phyloP scores from a whole-genome alignment of 1,140 invertebrate species.

The Leptinotarsa lineolata region DNA sequence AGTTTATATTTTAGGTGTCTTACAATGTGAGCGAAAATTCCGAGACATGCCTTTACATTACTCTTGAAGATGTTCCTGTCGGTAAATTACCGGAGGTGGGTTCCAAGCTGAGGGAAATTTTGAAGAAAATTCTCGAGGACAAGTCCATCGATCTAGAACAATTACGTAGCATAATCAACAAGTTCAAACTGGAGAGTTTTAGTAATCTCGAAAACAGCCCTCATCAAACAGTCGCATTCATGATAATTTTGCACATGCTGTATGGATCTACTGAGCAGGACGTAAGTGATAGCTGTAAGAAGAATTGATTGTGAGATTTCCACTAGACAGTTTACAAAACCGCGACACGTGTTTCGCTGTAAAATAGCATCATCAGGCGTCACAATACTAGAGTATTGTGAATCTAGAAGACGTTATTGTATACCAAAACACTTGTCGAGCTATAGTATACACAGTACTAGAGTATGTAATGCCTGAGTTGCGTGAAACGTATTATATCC shows the following conservation, averaged over 20 bases:
- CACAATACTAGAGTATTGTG: too few relatives aligned
- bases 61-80: slow-evolving; percentile 78
- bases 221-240: slow-evolving; percentile 74
- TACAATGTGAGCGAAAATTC: slow-evolving; percentile 75
- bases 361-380: too few relatives aligned
- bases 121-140: slow-evolving; percentile 60
- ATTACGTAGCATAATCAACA: slow-evolving; percentile 73
- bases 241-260: slow-evolving; percentile 80
- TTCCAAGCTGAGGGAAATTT: slow-evolving; percentile 62
- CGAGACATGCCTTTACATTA: slow-evolving; percentile 69
- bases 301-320: too few relatives aligned
- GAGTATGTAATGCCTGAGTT: too few relatives aligned
- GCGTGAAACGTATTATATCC: too few relatives aligned
- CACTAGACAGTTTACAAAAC: too few relatives aligned
- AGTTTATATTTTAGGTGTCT: slow-evolving; percentile 61
- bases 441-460: too few relatives aligned
- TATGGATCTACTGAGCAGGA: slow-evolving; percentile 77
- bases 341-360: too few relatives aligned
- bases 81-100: slow-evolving; percentile 68
- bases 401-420: too few relatives aligned
- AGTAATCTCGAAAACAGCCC: slow-evolving; percentile 76
- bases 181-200: slow-evolving; percentile 72
- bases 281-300: slow-evolving; percentile 61
- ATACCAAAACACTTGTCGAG: too few relatives aligned
- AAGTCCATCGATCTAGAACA: slow-evolving; percentile 76